Evolutionary conservation across 2,113 vertebrate species (phyloP), one percentile per base, ranked within the genome.

Genomic region (Stercorarius parasiticus): DNA sequence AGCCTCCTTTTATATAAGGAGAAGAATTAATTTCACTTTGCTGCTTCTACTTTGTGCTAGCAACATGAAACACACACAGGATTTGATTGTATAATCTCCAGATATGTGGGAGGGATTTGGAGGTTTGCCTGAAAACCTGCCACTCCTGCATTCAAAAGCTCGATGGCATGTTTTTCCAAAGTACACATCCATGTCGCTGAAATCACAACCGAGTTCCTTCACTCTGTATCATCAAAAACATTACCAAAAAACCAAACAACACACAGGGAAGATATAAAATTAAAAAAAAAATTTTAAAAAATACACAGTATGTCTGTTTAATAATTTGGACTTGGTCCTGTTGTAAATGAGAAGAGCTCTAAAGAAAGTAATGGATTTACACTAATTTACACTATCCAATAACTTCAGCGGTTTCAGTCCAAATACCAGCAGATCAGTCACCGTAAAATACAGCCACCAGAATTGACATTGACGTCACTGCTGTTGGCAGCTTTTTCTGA

Each of bases 41-140:
- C 82, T 93, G 32, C 91, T 94, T 91, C 84, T 88, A 86, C 89
- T 97, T 96, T 80, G 71, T 86, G 94, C 89, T 90, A 95, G 73
- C 27, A 15, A 90, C 91, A 90, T 26, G 43, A 84, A 95, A 93
- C 47, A 84, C 62, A 74, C 59, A 86, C 15, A 84, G 65, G 50
- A 90, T 88, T 91, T 73, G 66, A 93, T 93, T 96, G 90, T 74
- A 91, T 83, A 94, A 97, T 80, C 67, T 95, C 50, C 71, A 96
- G 59, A 59, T 95, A 94, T 1, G 87, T 77, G 64, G 89, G 89
- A 84, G 49, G 58, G 82, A 91, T 85, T 82, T 89, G 91, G 88
- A 96, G n/a, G 36, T 21, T 77, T 77, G 91, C 86, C 94, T 62
- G 42, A 91, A 97, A 95, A 80, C 47, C 86, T 94, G 86, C 62